Evolutionary conservation across 2,888 invertebrate genomes (phyloP).

Genomic region (Lottia scabra): DNA sequence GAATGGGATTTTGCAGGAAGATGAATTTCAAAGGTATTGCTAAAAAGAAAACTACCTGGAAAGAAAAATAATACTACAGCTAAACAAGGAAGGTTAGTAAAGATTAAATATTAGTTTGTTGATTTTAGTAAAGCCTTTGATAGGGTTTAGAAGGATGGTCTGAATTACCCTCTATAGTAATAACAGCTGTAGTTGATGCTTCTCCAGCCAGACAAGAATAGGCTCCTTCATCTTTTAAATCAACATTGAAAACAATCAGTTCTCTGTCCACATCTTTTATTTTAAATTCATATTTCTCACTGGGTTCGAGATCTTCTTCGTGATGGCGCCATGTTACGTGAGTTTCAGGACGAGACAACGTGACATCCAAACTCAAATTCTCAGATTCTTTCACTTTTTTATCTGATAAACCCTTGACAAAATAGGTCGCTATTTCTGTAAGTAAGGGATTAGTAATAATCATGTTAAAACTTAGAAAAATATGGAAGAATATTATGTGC

Average conservation of each 20-base stretch:
- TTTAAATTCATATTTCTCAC: conserved; percentile 21
- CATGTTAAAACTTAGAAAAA: too few relatives aligned
- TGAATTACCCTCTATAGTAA: conserved; percentile 31
- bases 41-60: too few relatives aligned
- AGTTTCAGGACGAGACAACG: conserved; percentile 15
- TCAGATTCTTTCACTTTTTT: conserved; percentile 1
- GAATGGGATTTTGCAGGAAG: too few relatives aligned
- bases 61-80: too few relatives aligned
- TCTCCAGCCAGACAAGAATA: conserved; percentile 15
- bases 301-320: conserved; percentile 11
- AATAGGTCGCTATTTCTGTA: not conserved
- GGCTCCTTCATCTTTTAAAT: conserved; percentile 8
- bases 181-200: conserved; percentile 20
- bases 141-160: not conserved
- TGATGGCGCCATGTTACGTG: conserved; percentile 21
- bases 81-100: not conserved
- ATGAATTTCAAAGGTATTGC: too few relatives aligned
- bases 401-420: not conserved
- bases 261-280: conserved; percentile 10
- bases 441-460: not conserved
- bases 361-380: conserved; percentile 18
- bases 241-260: conserved; percentile 13
- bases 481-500: too few relatives aligned
- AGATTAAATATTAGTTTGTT: not conserved
- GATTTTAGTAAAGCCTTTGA: too few relatives aligned